These are phyloP conservation scores for Anoncus sp. DNA, from an alignment of 2,888 invertebrate species.

Conservation along the genomic window DNA sequence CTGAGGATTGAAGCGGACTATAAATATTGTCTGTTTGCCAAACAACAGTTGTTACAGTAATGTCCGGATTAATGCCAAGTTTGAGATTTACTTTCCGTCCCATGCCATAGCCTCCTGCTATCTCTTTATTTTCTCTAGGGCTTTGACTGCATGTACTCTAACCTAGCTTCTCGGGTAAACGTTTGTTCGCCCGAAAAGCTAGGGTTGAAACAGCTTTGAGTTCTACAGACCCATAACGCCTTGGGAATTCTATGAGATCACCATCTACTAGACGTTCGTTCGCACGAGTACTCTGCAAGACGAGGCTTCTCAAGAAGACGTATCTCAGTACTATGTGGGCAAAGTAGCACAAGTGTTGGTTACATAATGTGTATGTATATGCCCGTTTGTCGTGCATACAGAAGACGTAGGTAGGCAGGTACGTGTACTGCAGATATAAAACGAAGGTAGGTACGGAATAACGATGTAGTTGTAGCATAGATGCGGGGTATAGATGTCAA, in stretches of 20 bases:
- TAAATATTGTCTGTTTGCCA: background rate
- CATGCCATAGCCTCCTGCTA: background rate
- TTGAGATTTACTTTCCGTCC: background rate
- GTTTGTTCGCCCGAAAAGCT: too few relatives aligned
- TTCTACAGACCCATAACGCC: slow-evolving; percentile 8
- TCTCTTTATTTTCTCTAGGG: too few relatives aligned
- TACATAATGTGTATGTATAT: slow-evolving; percentile 36
- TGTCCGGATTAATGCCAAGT: background rate
- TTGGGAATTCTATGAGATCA: slow-evolving; percentile 22
- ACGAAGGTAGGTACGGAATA: slow-evolving; percentile 16
- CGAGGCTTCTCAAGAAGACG: slow-evolving; percentile 10
- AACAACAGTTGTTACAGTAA: background rate
- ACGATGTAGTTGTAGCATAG: slow-evolving; percentile 14
- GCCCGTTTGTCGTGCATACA: slow-evolving; percentile 6
- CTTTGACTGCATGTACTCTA: background rate
- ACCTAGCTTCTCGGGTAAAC: slow-evolving; percentile 11
- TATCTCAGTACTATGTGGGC: slow-evolving; percentile 6
- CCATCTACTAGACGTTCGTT: background rate
- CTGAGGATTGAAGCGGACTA: too few relatives aligned
- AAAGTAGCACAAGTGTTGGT: slow-evolving; percentile 15
- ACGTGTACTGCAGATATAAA: too few relatives aligned
- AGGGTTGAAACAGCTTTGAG: slow-evolving; percentile 34
- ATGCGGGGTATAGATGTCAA: slow-evolving; percentile 37
- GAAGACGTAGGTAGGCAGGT: background rate
- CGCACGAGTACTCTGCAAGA: background rate